Conservation (phyloP, 2,888 invertebrate species). For the Julus scandinavius region DNA sequence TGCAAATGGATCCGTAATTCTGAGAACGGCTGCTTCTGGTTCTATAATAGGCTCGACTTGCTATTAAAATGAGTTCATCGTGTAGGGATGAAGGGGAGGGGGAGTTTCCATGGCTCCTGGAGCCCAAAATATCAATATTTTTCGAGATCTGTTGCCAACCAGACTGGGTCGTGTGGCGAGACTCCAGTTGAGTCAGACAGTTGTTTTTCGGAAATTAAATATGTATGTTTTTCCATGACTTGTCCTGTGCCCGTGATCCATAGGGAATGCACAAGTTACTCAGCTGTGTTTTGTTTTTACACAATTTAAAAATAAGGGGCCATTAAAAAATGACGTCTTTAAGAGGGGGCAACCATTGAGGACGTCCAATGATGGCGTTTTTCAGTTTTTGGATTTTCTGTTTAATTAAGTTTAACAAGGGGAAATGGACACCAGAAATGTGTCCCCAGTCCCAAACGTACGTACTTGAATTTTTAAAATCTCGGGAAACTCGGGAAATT, state of each 20-base stretch:
- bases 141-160: slow-evolving; percentile 22
- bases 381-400: too few relatives aligned
- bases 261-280: not conserved
- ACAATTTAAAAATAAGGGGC: too few relatives aligned
- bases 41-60: not conserved
- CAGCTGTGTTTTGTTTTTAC: too few relatives aligned
- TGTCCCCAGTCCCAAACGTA: too few relatives aligned
- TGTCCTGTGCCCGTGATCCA: not conserved
- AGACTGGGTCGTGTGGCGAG: slow-evolving; percentile 22
- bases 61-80: slow-evolving; percentile 34
- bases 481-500: too few relatives aligned
- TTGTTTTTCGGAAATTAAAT: not conserved
- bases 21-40: not conserved
- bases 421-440: too few relatives aligned
- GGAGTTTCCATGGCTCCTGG: not conserved
- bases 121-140: slow-evolving; percentile 23
- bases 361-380: too few relatives aligned
- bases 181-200: not conserved
- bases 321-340: too few relatives aligned
- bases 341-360: too few relatives aligned
- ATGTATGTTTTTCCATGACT: not conserved
- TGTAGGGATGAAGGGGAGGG: not conserved
- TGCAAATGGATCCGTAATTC: not conserved
- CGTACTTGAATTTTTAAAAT: too few relatives aligned
- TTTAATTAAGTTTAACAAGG: too few relatives aligned